Conservation (phyloP, 2,797 vertebrate species). For the Nannoperca obscura region DNA sequence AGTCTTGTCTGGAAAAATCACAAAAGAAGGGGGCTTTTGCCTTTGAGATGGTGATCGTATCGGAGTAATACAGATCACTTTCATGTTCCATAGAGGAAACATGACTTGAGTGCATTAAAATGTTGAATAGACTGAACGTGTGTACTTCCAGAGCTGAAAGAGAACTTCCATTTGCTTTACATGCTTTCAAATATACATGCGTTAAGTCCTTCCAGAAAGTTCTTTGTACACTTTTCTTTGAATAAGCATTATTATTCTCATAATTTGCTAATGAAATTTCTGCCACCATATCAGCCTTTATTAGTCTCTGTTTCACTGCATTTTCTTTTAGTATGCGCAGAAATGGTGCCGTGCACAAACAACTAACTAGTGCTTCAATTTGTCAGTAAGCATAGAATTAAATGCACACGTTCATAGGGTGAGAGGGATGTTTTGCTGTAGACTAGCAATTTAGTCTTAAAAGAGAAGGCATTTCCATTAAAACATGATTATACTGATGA, state of each 20-base stretch:
- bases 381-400: conserved; percentile 31
- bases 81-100: conserved; percentile 7
- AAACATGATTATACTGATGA: conserved; percentile 52
- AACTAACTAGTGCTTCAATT: conserved; percentile 7
- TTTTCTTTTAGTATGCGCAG: conserved; percentile 11
- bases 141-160: background rate
- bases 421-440: conserved; percentile 31
- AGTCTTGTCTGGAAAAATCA: conserved; percentile 27
- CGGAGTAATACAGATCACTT: conserved; percentile 5
- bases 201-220: background rate
- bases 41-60: conserved; percentile 9
- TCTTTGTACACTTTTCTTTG: background rate
- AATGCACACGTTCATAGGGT: conserved; percentile 18
- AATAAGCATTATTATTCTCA: background rate
- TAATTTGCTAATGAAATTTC: conserved; percentile 13
- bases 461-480: conserved; percentile 44
- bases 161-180: conserved; percentile 17
- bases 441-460: conserved; percentile 50
- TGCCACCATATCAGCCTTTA: background rate
- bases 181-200: conserved; percentile 13
- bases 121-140: conserved; percentile 26
- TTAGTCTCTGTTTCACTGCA: conserved; percentile 11
- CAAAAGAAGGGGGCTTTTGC: conserved; percentile 20
- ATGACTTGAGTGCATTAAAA: conserved; percentile 21
- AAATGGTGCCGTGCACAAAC: conserved; percentile 2